These are phyloP conservation scores for Terrapene triunguis DNA, from an alignment of 2,113 vertebrate species.

Conservation along the genomic window DNA sequence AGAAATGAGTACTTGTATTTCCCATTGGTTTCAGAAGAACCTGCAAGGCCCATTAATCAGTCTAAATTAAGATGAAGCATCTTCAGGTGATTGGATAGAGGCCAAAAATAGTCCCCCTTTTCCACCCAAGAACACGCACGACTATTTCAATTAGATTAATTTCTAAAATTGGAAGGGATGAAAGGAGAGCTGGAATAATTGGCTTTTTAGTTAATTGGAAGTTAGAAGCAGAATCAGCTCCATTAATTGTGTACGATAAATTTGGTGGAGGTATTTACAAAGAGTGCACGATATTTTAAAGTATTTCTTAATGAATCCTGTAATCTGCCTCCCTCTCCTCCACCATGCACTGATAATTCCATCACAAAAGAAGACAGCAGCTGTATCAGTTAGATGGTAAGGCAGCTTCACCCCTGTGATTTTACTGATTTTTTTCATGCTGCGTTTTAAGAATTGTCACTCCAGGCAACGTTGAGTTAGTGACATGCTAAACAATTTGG, in stretches of 20 bases:
- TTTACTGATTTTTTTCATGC: not conserved
- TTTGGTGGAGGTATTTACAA: not conserved
- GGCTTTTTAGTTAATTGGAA: not conserved
- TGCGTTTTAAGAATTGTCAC: not conserved
- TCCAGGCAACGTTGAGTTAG: not conserved
- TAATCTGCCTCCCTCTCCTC: not conserved
- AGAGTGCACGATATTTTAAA: not conserved
- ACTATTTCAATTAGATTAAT: not conserved
- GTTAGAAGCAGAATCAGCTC: not conserved
- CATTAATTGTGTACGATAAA: not conserved
- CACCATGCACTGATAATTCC: not conserved
- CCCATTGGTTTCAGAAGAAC: conserved; percentile 2
- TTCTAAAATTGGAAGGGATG: not conserved
- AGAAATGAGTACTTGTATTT: not conserved
- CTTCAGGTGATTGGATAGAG: not conserved
- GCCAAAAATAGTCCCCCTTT: not conserved
- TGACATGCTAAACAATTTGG: not conserved
- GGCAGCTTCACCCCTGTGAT: not conserved
- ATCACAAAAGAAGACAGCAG: not conserved
- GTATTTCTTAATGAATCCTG: not conserved
- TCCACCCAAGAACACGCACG: not conserved
- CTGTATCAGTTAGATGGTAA: not conserved
- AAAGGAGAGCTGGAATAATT: not conserved
- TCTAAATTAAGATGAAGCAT: not conserved
- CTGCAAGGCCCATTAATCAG: not conserved